These are phyloP conservation scores for Amphimedon queenslandica DNA, from an alignment of 37 sponge, comb jelly and placozoan species.

Conservation along the genomic window DNA sequence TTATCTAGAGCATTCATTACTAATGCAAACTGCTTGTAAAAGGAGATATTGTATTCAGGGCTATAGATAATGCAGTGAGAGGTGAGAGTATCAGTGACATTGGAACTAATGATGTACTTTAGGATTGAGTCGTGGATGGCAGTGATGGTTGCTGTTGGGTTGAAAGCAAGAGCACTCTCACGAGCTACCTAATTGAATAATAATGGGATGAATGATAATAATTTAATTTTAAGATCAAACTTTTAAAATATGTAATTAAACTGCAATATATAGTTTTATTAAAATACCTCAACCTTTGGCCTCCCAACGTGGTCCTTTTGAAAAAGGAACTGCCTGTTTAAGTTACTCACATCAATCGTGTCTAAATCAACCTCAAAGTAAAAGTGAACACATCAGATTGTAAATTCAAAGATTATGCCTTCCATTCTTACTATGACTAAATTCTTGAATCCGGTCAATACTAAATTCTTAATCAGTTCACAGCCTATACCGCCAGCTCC, in stretches of 20 bases:
- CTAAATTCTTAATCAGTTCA: slow-evolving; percentile 96
- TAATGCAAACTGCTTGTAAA: slow-evolving; percentile 87
- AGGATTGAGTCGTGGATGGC: slow-evolving; percentile 83
- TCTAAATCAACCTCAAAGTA: slow-evolving; percentile 87
- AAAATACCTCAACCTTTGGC: slow-evolving; percentile 78
- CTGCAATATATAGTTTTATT: not conserved
- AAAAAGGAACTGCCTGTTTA: slow-evolving; percentile 98
- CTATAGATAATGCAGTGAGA: slow-evolving; percentile 20
- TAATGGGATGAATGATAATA: not conserved
- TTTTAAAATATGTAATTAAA: not conserved
- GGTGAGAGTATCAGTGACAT: too few relatives aligned
- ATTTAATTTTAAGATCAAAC: not conserved
- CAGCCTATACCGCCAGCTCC: slow-evolving; percentile 99
- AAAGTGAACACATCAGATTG: not conserved
- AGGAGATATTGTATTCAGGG: slow-evolving; percentile 87
- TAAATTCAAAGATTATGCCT: not conserved
- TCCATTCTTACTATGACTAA: slow-evolving; percentile 67
- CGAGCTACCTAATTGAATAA: slow-evolving; percentile 69
- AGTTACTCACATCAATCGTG: slow-evolving; percentile 98
- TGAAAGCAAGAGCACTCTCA: slow-evolving; percentile 82
- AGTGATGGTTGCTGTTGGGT: slow-evolving; percentile 79
- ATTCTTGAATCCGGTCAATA: slow-evolving; percentile 84
- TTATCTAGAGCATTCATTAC: slow-evolving; percentile 99
- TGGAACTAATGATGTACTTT: slow-evolving; percentile 39
- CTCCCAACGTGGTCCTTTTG: slow-evolving; percentile 96